Evolutionary conservation across 2,113 vertebrate genomes (phyloP), one percentile per base, ranked within the genome.

Genomic region (Axis porcinus): DNA sequence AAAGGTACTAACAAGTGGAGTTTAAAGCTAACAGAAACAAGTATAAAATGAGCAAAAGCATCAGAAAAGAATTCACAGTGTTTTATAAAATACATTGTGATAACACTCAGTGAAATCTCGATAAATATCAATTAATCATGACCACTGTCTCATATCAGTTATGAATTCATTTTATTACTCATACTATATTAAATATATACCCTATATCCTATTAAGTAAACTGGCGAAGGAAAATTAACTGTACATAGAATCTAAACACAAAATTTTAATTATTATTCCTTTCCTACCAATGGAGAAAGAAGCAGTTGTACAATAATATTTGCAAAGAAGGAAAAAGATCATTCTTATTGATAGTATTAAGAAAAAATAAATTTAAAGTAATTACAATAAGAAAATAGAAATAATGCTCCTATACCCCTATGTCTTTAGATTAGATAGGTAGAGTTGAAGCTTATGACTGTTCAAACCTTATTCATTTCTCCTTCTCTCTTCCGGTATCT

Each of bases 101-200:
- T 8, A 36, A 43, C 9, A 5, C 21, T 67, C 47, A 62, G 6
- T 88, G 78, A 74, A 96, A 91, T 88, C 52, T 88, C 12, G 58
- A 52, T 79, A 94, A 74, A 78, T 88, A 93, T 64, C 25, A 92
- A 91, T 70, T 94, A 96, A 86, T 86, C 50, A 85, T 93, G 76
- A 52, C 10, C 43, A 70, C 11, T 90, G 23, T n/a, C 55, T 93
- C 14, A 21, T 21, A 40, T 36, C 36, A 78, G 52, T 36, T 85
- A 82, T 52, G n/a, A 81, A 27, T 86, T 89, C 36, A 83, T 82
- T 79, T 97, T 16, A 96, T 89, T 81, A 89, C 47, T 94, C 17
- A 92, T 45, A 58, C 28, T 28, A 13, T 43, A 16, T 96, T 96
- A 92, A 90, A 92, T 87, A 94, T 83, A 25, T 70, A 92, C 36